Conservation (phyloP, 2,797 vertebrate genomes). For the Fistularia tabacaria region DNA sequence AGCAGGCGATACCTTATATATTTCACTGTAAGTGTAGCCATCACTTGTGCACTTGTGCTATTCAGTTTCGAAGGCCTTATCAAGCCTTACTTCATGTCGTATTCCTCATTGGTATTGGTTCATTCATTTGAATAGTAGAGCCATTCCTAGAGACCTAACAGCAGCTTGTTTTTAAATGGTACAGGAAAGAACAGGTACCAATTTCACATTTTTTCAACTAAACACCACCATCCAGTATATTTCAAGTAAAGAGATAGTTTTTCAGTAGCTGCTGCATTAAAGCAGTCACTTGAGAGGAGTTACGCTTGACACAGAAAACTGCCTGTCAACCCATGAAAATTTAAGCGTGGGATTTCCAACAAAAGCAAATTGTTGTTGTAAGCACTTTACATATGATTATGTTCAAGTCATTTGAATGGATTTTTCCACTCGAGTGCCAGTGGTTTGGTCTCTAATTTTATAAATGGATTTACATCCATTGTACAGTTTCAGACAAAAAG, state of each 20-base stretch:
- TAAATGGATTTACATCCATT: slow-evolving; percentile 74
- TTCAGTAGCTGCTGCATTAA: neutral
- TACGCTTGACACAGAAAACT: slow-evolving; percentile 35
- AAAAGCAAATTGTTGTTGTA: slow-evolving; percentile 61
- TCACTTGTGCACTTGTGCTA: slow-evolving; percentile 14
- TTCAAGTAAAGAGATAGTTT: slow-evolving; percentile 17
- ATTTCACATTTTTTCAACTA: slow-evolving; percentile 21
- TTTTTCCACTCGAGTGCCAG: slow-evolving; percentile 72
- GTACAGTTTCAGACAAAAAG: slow-evolving; percentile 75
- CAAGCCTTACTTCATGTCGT: slow-evolving; percentile 20
- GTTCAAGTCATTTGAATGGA: slow-evolving; percentile 66
- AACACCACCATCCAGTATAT: neutral
- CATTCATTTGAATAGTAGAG: slow-evolving; percentile 25
- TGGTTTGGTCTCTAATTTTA: slow-evolving; percentile 74
- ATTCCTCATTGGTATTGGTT: slow-evolving; percentile 24
- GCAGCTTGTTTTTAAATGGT: slow-evolving; percentile 9
- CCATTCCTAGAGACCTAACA: slow-evolving; percentile 18
- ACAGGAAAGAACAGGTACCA: slow-evolving; percentile 4
- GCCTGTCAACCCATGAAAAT: slow-evolving; percentile 17
- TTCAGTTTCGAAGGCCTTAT: slow-evolving; percentile 21
- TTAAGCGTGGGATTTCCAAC: slow-evolving; percentile 28
- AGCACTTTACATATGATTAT: slow-evolving; percentile 77
- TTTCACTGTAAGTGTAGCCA: slow-evolving; percentile 23
- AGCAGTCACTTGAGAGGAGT: slow-evolving; percentile 16
- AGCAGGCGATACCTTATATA: slow-evolving; percentile 2